Base-by-base conservation (phyloP, 1,140 invertebrate species). In the Listronotus bonariensis region DNA sequence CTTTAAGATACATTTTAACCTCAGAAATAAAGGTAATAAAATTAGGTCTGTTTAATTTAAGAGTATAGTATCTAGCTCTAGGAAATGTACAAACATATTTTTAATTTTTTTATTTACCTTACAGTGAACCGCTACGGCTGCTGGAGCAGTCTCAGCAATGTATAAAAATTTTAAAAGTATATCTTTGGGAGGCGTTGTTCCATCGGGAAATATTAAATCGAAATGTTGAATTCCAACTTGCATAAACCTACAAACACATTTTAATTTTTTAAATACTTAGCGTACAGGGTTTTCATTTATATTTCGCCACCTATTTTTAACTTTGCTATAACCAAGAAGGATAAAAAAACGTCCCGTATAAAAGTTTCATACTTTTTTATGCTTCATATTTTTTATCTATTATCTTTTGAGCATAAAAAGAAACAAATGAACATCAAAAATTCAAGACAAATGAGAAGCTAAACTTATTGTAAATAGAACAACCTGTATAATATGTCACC, bases 181-280 rank as follows among this genome's bases (percentile, higher is more conserved):
- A 40, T 82, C 81, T 75, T 86, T 86, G 41, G 83, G 84, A 5
- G 92, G 92, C 17, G 85, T 85, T 53, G 84, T 86, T 12, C 92
- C 92, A 80, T 95, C 92, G 53, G 87, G 86, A 77, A 93, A 92
- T 77, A 90, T 92, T 59, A 94, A 80, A 76, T 94, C 91, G 69
- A 86, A 84, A 77, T 93, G 92, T 31, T 84, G 77, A 70, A 95
- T 92, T 8, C 91, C 91, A 52, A 85, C 85, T 67, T 86, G 82
- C 8, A 81, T 84, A 77, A 95, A 95, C 52, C 89, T 84, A 55
- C 49, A 70, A 68, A 46, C 45, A 55, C 26, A 66, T 12, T 20
- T 7, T 36, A 18, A 56, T 34, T 32, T 26, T 18, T n/a, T n/a
- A n/a, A n/a, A n/a, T n/a, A n/a, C n/a, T n/a, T 40, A 17, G 34